Base-by-base conservation (phyloP, 92 coral and sea anemone species). In the Muricea muricata region DNA sequence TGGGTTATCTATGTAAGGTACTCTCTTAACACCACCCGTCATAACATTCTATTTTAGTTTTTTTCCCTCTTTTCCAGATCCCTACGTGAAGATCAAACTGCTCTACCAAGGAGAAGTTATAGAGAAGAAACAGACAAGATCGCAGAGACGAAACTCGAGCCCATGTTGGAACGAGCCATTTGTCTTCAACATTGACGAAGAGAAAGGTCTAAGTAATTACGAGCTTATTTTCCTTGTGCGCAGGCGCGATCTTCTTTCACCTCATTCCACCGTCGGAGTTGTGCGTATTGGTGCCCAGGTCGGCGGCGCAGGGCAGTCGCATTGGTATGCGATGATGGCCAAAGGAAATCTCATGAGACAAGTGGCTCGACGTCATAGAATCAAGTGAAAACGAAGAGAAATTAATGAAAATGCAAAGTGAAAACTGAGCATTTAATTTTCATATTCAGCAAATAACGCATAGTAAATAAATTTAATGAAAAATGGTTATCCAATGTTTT, bases 281-380 rank as follows among this genome's bases (percentile, higher is more conserved):
- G 65, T 75, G 1, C 80, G 80, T 32, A 75, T 75, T 26, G 80
- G 80, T 7, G 80, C 80, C 37, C 65, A 75, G 28, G 80, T 50
- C 21, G 80, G 80, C 65, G 80, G 80, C 37, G 80, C 65, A 24
- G 80, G 80, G 12, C 80, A 75, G 32, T 75, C 80, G 7, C 80
- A 75, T 34, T 75, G 80, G 80, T 75, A 75, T 21, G 80, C 80
- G n/a, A 75, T 75, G 80, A 28, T 75, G 65, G 63, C 80, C 15
- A 75, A 75, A 24, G 80, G 80, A 3, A 75, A 75, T 24, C 80
- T 75, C 0, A 75, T 75, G 80, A 48, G 80, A 75, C 80, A 75
- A 40, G 80, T 75, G 9, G 80, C 80, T 0, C 80, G 80, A 50
- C 39, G 80, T 12, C 80, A 75, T 26, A 48, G 39, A 26, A 75